A percentile compares a stretch with the other conserved stretches of the same genome.
Conservation (phyloP, 2,888 invertebrate species). For the Eupsilia transversa region DNA sequence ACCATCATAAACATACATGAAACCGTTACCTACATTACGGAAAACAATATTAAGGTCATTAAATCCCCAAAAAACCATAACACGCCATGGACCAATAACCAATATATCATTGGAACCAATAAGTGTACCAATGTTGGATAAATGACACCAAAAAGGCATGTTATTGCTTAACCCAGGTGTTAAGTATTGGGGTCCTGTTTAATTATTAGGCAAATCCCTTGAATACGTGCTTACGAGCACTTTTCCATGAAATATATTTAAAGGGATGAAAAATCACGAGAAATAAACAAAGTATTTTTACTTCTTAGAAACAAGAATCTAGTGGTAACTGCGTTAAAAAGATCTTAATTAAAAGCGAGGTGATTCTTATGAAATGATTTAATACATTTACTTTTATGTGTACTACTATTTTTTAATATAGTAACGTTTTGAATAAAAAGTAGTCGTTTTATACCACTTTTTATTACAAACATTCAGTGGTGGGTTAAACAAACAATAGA, state of each 20-base stretch:
- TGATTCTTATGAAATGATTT: not conserved
- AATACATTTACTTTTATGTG: too few species aligned
- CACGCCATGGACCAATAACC: constrained; percentile 57
- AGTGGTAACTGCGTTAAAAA: not conserved
- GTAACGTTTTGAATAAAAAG: too few species aligned
- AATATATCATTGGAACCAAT: constrained; percentile 66
- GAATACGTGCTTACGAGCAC: constrained; percentile 38
- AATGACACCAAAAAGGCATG: constrained; percentile 62
- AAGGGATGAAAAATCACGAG: not conserved
- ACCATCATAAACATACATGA: not conserved
- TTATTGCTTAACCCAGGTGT: constrained; percentile 66
- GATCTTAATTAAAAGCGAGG: too few species aligned
- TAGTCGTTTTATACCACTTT: too few species aligned
- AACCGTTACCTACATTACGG: constrained; percentile 14
- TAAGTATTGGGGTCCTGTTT: constrained; percentile 57
- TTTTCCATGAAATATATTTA: constrained; percentile 5
- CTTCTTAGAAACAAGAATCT: not conserved
- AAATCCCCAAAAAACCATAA: constrained; percentile 56
- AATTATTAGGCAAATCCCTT: constrained; percentile 62
- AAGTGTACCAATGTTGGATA: constrained; percentile 57
- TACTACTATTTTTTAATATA: too few species aligned
- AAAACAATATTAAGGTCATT: constrained; percentile 50
- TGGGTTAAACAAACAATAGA: too few species aligned
- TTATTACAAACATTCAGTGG: too few species aligned
- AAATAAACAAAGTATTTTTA: constrained; percentile 7